phyloP scores from a whole-genome alignment of 2,113 vertebrate species.

The Mus musculus region GRCm39 chr2:45838501-45839000 shows the following conservation, averaged over 20 bases:
- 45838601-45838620: neutral
- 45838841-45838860: slow-evolving; percentile 89
- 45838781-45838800: slow-evolving; percentile 94
- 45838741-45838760: slow-evolving; percentile 82
- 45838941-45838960: slow-evolving; percentile 94
- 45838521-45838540: neutral
- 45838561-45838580: neutral
- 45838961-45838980: slow-evolving; percentile 90
- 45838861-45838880: slow-evolving; percentile 93
- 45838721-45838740: slow-evolving; percentile 83
- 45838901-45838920: slow-evolving; percentile 87
- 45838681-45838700: slow-evolving; percentile 75
- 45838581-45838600: neutral
- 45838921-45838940: slow-evolving; percentile 92
- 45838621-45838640: neutral
- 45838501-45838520: neutral
- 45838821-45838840: slow-evolving; percentile 98
- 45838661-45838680: slow-evolving; percentile 35
- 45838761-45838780: slow-evolving; percentile 84
- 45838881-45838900: slow-evolving; percentile 92
- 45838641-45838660: slow-evolving; percentile 62
- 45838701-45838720: slow-evolving; percentile 75
- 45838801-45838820: slow-evolving; percentile 94
- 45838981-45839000: slow-evolving; percentile 87
- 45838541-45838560: slow-evolving; percentile 9